phyloP scores from a whole-genome alignment of 2,797 vertebrate species.

The Loriculus beryllinus region DNA sequence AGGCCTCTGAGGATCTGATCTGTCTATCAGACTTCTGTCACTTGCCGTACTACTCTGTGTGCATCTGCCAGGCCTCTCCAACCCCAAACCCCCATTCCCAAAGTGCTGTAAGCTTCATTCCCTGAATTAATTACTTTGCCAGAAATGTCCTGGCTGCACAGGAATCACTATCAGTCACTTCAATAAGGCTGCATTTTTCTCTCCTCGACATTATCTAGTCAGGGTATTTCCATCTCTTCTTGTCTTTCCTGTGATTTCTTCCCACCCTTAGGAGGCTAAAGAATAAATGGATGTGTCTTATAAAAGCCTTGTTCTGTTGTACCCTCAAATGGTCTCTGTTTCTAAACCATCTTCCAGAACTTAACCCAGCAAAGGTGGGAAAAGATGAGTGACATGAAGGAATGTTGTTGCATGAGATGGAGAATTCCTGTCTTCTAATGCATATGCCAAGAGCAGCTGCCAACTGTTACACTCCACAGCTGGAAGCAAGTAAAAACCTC shows the following conservation, averaged over 20 bases:
- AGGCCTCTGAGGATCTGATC: constrained; percentile 2
- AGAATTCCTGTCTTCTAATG: background rate
- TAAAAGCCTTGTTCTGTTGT: background rate
- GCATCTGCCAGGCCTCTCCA: constrained; percentile 1
- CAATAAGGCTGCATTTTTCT: background rate
- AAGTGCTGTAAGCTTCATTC: background rate
- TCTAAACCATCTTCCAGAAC: background rate
- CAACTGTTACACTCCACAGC: constrained; percentile 22
- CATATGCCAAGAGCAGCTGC: constrained; percentile 9
- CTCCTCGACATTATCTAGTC: background rate
- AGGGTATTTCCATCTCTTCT: background rate
- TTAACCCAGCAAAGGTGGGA: background rate
- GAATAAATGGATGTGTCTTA: background rate
- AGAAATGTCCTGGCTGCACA: background rate
- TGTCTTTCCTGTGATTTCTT: background rate
- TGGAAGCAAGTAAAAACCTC: constrained; percentile 31
- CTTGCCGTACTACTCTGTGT: background rate
- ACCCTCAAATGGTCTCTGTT: background rate
- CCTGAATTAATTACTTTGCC: background rate
- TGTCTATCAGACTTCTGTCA: constrained; percentile 18
- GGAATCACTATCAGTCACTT: background rate
- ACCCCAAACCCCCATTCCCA: background rate
- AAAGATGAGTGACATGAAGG: background rate
- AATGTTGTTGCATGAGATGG: background rate
- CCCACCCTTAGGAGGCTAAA: background rate